phyloP scores from a whole-genome alignment of 2,113 vertebrate genomes.

The Sardina pilchardus region DNA sequence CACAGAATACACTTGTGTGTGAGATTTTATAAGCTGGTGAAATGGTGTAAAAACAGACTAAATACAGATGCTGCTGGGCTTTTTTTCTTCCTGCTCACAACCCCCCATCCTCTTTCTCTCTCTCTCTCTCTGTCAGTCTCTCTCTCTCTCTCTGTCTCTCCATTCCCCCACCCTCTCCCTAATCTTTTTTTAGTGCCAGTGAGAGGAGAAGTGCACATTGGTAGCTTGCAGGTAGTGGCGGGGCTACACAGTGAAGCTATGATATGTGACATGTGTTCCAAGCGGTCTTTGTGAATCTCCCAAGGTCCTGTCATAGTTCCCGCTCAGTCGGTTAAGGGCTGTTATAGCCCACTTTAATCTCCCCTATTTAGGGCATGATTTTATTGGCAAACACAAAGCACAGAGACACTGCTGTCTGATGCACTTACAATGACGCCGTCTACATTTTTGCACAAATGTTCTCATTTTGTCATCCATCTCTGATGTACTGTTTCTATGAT shows the following conservation, averaged over 20 bases:
- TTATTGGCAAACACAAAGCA: conserved; percentile 47
- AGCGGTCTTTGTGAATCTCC: conserved; percentile 73
- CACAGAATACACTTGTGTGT: conserved; percentile 37
- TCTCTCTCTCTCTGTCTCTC: background rate
- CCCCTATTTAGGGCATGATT: conserved; percentile 65
- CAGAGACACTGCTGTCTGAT: conserved; percentile 22
- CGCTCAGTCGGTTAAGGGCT: conserved; percentile 65
- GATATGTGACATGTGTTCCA: conserved; percentile 78
- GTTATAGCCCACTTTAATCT: conserved; percentile 65
- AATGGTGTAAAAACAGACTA: conserved; percentile 55
- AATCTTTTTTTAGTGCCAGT: conserved; percentile 50
- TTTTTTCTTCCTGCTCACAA: conserved; percentile 46
- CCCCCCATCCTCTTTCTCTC: conserved; percentile 43
- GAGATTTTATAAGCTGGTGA: conserved; percentile 46
- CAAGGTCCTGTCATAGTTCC: conserved; percentile 71
- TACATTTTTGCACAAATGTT: background rate
- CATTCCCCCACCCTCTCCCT: conserved; percentile 32
- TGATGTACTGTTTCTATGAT: background rate
- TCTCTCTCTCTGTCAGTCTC: conserved; percentile 4
- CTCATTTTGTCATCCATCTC: background rate
- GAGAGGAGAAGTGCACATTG: conserved; percentile 71
- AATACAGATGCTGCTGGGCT: conserved; percentile 65
- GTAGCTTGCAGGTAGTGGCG: conserved; percentile 73
- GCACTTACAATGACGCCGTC: background rate
- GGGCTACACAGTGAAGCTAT: conserved; percentile 73